These are phyloP conservation scores for Ianthella basta DNA, from an alignment of 37 sponge, comb jelly and placozoan species.

Conservation along the genomic window DNA sequence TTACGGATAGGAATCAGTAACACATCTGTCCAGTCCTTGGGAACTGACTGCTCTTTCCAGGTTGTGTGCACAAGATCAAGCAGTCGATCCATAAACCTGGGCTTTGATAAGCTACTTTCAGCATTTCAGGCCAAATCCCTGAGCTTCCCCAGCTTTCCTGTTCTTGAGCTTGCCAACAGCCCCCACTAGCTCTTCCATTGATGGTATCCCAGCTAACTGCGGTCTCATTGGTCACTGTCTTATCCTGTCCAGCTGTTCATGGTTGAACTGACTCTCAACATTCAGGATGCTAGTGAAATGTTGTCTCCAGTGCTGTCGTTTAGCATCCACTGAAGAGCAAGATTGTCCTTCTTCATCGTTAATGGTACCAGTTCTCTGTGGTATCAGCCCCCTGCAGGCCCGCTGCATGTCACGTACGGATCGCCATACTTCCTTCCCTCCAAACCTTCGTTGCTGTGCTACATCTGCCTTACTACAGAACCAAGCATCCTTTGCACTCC, in stretches of 20 bases:
- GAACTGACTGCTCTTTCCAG: no score
- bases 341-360: constrained; percentile 10
- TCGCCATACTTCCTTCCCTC: constrained; percentile 19
- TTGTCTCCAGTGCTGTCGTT: constrained; percentile 20
- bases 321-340: background rate
- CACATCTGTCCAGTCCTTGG: no score
- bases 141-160: no score
- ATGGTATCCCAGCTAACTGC: background rate
- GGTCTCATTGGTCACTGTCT: no score
- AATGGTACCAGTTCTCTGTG: background rate
- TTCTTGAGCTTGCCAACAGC: background rate
- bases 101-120: no score
- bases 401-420: constrained; percentile 26
- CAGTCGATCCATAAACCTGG: no score
- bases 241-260: background rate
- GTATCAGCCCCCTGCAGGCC: constrained; percentile 11
- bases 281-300: constrained; percentile 34
- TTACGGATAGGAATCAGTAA: constrained; percentile 9
- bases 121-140: no score
- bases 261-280: constrained; percentile 11
- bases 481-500: no score
- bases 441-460: background rate
- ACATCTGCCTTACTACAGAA: constrained; percentile 22
- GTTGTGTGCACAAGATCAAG: no score
- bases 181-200: background rate